Evolutionary conservation across 2,888 invertebrate species (phyloP).

Genomic region (Cosmorhoe ocellata): DNA sequence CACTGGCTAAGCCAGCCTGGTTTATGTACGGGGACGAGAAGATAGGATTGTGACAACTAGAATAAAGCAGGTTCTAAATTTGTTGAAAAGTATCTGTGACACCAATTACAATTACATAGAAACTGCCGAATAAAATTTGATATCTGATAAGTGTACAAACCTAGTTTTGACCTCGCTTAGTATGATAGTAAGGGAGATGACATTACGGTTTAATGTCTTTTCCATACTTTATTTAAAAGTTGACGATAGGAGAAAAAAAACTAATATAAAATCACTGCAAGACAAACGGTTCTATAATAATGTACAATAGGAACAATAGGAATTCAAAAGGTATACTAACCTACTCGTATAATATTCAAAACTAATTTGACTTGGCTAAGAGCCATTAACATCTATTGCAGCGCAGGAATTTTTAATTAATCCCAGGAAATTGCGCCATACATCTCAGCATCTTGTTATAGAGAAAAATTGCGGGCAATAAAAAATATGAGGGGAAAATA

Average conservation of each 20-base stretch:
- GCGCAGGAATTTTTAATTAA: conserved; percentile 32
- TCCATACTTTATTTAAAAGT: too few relatives aligned
- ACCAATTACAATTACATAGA: too few relatives aligned
- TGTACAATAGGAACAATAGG: too few relatives aligned
- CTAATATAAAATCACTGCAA: too few relatives aligned
- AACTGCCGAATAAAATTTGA: too few relatives aligned
- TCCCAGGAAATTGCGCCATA: conserved; percentile 28
- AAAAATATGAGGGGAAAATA: conserved; percentile 23
- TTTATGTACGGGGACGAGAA: conserved; percentile 17
- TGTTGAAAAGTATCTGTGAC: not conserved
- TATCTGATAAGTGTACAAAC: too few relatives aligned
- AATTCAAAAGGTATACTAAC: not conserved
- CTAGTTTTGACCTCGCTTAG: too few relatives aligned
- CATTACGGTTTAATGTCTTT: too few relatives aligned
- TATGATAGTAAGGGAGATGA: too few relatives aligned
- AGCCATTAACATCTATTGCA: conserved; percentile 29
- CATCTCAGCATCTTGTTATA: conserved; percentile 23
- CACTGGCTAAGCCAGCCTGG: conserved; percentile 18
- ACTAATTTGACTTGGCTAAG: conserved; percentile 27
- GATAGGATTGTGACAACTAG: conserved; percentile 9
- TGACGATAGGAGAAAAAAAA: too few relatives aligned
- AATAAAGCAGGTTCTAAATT: too few relatives aligned
- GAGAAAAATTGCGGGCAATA: conserved; percentile 27
- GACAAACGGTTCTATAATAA: too few relatives aligned
- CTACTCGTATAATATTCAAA: conserved; percentile 19